Evolutionary conservation across 2,797 vertebrate species (phyloP).

Genomic region (Pterois miles): DNA sequence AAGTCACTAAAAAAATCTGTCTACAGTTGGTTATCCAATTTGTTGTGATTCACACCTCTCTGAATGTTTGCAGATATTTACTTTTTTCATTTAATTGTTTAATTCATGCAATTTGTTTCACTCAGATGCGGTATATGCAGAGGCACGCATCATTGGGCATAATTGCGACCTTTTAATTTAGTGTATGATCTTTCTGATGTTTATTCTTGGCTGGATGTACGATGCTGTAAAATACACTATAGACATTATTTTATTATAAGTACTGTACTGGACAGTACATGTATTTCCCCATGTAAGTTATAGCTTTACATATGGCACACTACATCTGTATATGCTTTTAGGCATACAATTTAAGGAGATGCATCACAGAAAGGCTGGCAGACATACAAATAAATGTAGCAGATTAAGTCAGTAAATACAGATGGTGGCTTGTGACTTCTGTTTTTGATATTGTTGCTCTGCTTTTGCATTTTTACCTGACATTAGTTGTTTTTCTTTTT

Average conservation of each 20-base stretch:
- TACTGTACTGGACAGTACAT: background rate
- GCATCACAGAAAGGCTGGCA: background rate
- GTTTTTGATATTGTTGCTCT: no score
- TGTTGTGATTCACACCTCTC: background rate
- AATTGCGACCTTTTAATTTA: background rate
- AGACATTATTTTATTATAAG: background rate
- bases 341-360: background rate
- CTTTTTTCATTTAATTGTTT: background rate
- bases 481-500: background rate
- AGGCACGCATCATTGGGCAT: background rate
- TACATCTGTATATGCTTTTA: constrained; percentile 8
- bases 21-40: background rate
- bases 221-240: background rate
- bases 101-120: background rate
- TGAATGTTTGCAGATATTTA: background rate
- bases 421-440: background rate
- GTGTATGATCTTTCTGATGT: background rate
- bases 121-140: background rate
- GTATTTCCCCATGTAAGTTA: background rate
- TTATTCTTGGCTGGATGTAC: background rate
- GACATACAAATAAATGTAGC: background rate
- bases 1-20: constrained; percentile 2
- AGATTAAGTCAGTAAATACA: background rate
- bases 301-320: constrained; percentile 18
- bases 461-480: background rate